Evolutionary conservation across 2,888 invertebrate genomes (phyloP).

Genomic region (Ischnus inquisitorius): DNA sequence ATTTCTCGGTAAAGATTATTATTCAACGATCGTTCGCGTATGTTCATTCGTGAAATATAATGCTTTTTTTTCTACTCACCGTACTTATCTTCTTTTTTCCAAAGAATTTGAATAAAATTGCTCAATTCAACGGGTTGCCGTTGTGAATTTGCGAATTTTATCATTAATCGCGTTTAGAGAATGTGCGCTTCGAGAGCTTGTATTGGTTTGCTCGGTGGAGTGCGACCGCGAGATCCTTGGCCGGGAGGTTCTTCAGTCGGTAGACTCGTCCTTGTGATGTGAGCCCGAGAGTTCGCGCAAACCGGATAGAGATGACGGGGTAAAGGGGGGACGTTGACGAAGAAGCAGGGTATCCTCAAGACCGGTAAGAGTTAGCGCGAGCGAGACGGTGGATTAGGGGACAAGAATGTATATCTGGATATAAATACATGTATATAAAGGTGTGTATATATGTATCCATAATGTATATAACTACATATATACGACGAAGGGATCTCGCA

Average conservation of each 20-base stretch:
- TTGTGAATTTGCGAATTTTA: constrained; percentile 56
- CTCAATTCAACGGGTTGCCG: not conserved
- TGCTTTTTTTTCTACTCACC: no score
- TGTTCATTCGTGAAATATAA: not conserved
- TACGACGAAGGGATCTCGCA: constrained; percentile 54
- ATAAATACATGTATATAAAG: not conserved
- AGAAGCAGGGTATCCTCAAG: constrained; percentile 37
- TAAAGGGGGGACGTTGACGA: constrained; percentile 14
- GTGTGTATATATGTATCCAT: constrained; percentile 16
- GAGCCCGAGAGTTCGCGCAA: constrained; percentile 31
- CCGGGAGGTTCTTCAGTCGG: constrained; percentile 3
- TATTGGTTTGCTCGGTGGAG: constrained; percentile 60
- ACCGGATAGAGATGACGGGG: constrained; percentile 16
- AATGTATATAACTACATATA: not conserved
- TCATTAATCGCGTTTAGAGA: constrained; percentile 68
- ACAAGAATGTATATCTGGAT: constrained; percentile 2
- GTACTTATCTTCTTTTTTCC: no score
- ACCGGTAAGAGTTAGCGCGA: constrained; percentile 39
- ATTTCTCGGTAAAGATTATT: constrained; percentile 19
- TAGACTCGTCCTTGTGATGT: constrained; percentile 49
- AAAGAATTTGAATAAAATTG: constrained; percentile 14
- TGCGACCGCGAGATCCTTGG: constrained; percentile 40
- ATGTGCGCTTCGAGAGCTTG: constrained; percentile 8
- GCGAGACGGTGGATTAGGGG: constrained; percentile 23
- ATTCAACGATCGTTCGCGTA: not conserved